Evolutionary conservation across 2,113 vertebrate genomes (phyloP).

Genomic region (Vulpes vulpes): DNA sequence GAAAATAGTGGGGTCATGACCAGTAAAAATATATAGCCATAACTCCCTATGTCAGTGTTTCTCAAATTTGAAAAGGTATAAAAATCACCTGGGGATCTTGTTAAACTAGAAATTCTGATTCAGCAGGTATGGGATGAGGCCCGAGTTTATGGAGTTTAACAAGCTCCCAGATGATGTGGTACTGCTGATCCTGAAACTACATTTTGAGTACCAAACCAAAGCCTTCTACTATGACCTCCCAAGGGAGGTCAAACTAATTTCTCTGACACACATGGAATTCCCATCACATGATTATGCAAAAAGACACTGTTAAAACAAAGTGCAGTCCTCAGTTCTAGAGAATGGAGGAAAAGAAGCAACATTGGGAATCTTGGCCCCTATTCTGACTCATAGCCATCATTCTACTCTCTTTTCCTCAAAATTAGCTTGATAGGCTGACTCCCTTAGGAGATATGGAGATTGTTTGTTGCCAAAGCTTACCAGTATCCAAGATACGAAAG

Average conservation of each 20-base stretch:
- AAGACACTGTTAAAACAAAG: not conserved
- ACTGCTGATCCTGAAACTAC: not conserved
- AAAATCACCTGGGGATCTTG: constrained; percentile 25
- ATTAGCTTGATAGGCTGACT: constrained; percentile 12
- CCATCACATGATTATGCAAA: not conserved
- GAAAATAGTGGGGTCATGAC: not conserved
- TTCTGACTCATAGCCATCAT: constrained; percentile 10
- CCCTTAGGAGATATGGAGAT: constrained; percentile 20
- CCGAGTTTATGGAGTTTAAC: constrained; percentile 7
- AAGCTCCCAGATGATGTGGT: constrained; percentile 1
- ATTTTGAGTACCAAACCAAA: not conserved
- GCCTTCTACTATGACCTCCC: not conserved
- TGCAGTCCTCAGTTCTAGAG: not conserved
- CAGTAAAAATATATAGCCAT: constrained; percentile 42
- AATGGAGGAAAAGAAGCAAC: not conserved
- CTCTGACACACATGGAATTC: not conserved
- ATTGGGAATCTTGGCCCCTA: not conserved
- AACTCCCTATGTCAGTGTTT: not conserved
- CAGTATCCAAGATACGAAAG: constrained; percentile 60
- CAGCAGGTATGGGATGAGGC: not conserved
- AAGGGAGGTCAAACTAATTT: not conserved
- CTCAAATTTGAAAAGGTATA: constrained; percentile 50
- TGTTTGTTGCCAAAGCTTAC: not conserved
- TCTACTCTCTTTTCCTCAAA: constrained; percentile 43
- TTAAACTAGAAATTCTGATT: constrained; percentile 53